Percentiles rank a stretch among this genome's conserved stretches.
These are phyloP conservation scores for Lagenorhynchus albirostris DNA, from an alignment of 2,113 vertebrate species.

Conservation along the genomic window DNA sequence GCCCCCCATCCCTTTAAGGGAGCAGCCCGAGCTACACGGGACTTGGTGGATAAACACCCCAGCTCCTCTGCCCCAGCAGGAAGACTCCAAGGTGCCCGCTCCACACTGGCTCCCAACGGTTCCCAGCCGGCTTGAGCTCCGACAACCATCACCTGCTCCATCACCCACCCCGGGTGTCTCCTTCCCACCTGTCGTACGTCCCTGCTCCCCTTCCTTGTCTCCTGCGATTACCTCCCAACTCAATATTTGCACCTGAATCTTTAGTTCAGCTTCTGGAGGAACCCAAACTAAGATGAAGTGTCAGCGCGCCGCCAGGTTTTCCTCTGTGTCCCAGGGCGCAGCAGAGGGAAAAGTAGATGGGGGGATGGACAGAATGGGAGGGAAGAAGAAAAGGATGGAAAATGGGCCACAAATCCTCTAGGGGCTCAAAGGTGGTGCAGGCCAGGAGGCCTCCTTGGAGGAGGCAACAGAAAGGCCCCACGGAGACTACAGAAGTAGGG, in stretches of 20 bases:
- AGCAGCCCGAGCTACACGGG: neutral
- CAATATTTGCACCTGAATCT: neutral
- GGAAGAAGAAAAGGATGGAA: neutral
- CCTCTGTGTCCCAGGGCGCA: neutral
- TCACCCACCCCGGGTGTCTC: neutral
- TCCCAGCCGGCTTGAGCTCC: neutral
- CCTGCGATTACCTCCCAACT: neutral
- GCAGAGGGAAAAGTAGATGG: neutral
- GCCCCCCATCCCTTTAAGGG: neutral
- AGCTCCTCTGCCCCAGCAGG: neutral
- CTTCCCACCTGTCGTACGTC: neutral
- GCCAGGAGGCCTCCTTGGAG: neutral
- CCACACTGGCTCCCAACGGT: neutral
- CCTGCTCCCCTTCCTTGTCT: neutral
- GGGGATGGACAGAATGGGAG: neutral
- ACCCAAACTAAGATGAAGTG: neutral
- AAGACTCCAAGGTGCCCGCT: rapidly evolving
- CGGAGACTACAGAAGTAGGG: neutral
- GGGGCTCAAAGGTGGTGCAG: neutral
- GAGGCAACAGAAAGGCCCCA: neutral
- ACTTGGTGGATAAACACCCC: neutral
- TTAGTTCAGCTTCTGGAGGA: neutral
- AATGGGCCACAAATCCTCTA: neutral
- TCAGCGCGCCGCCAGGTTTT: neutral
- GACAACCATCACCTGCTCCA: neutral